phyloP scores from a whole-genome alignment of 1,140 invertebrate species.

The Lanistes nyassanus region DNA sequence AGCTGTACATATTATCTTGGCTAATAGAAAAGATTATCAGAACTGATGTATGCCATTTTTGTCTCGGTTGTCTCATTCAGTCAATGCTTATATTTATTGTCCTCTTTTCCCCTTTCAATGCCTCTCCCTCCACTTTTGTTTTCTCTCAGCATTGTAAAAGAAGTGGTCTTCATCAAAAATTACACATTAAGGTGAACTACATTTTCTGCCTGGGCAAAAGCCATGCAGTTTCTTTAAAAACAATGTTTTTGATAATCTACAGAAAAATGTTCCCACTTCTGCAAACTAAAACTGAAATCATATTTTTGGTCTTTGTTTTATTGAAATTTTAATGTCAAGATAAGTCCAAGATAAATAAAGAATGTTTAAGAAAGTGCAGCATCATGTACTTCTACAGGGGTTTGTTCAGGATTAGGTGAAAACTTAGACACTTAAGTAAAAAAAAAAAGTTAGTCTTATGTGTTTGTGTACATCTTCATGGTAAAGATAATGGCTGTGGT shows the following conservation, averaged over 20 bases:
- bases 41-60: neutral
- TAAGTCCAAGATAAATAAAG: too few relatives aligned
- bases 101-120: neutral
- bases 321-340: neutral
- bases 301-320: neutral
- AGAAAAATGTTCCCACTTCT: too few relatives aligned
- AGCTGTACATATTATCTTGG: neutral
- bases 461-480: too few relatives aligned
- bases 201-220: too few relatives aligned
- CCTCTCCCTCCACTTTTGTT: neutral
- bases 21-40: neutral
- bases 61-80: conserved; percentile 1
- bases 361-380: too few relatives aligned
- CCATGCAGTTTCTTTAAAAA: neutral
- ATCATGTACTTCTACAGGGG: too few relatives aligned
- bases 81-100: neutral
- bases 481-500: too few relatives aligned
- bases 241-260: too few relatives aligned
- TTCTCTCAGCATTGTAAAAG: neutral
- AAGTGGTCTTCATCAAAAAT: neutral
- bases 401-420: too few relatives aligned
- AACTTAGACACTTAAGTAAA: too few relatives aligned
- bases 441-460: too few relatives aligned
- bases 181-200: neutral
- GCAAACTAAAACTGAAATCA: neutral